A percentile compares a stretch with the other conserved stretches of the same genome.
Conservation (phyloP, 37 sponge, comb jelly and placozoan genomes). For the Aphrocallistes beatrix region DNA sequence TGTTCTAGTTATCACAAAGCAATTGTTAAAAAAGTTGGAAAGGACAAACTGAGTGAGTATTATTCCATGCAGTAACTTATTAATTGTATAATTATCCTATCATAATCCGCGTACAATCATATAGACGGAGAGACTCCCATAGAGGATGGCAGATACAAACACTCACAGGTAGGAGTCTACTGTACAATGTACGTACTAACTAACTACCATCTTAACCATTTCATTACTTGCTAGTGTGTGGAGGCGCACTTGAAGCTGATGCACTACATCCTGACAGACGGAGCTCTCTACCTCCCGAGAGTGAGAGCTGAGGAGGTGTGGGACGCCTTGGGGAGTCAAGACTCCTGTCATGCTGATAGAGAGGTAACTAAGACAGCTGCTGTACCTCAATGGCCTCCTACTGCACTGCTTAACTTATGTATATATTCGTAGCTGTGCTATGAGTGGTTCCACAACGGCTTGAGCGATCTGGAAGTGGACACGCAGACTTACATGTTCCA, state of each 20-base stretch:
- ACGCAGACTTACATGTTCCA: slow-evolving; percentile 55
- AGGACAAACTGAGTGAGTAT: slow-evolving; percentile 29
- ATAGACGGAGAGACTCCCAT: slow-evolving; percentile 31
- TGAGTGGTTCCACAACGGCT: slow-evolving; percentile 69
- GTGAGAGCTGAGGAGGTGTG: slow-evolving; percentile 64
- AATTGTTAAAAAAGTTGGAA: slow-evolving; percentile 24
- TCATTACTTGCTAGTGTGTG: slow-evolving; percentile 36
- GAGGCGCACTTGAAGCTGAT: slow-evolving; percentile 59
- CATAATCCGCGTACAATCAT: too few species aligned
- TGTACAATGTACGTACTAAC: neutral
- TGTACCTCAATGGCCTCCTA: neutral
- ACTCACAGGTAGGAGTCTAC: slow-evolving; percentile 26
- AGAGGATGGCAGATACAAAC: slow-evolving; percentile 51
- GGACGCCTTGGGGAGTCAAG: slow-evolving; percentile 52
- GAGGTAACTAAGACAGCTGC: too few species aligned
- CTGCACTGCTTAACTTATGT: neutral
- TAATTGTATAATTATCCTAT: neutral
- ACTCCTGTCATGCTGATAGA: slow-evolving; percentile 58
- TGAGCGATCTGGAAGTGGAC: slow-evolving; percentile 61
- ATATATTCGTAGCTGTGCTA: slow-evolving; percentile 44
- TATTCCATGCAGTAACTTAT: neutral
- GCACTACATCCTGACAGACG: slow-evolving; percentile 57
- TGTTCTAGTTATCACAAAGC: slow-evolving; percentile 24
- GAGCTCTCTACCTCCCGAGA: slow-evolving; percentile 57
- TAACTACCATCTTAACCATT: neutral